Percentiles rank a stretch among this genome's conserved stretches.
Conservation (phyloP, 1,140 invertebrate species). For the Chironomus tepperi region DNA sequence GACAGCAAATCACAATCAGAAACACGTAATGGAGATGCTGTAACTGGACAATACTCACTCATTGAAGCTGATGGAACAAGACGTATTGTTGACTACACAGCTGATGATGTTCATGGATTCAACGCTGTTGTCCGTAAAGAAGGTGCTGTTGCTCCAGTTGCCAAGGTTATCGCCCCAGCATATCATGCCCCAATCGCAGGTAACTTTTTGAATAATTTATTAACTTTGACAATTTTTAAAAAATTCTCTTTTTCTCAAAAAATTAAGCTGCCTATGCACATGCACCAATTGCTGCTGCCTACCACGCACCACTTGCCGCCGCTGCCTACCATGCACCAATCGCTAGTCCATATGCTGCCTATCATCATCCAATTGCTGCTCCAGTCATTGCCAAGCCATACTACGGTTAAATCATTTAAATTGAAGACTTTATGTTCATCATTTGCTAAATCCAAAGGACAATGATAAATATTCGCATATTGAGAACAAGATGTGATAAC, state of each 20-base stretch:
- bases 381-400: background rate
- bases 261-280: no score
- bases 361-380: background rate
- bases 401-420: background rate
- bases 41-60: slow-evolving; percentile 47
- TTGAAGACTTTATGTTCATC: background rate
- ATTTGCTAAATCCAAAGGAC: background rate
- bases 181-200: background rate
- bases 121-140: slow-evolving; percentile 50
- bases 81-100: slow-evolving; percentile 48
- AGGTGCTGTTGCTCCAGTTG: slow-evolving; percentile 39
- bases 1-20: slow-evolving; percentile 49
- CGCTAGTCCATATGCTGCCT: background rate
- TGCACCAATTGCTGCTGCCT: background rate
- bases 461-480: background rate
- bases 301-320: slow-evolving; percentile 32
- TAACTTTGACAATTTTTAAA: no score
- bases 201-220: no score
- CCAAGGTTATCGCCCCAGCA: background rate
- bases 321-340: slow-evolving; percentile 33
- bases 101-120: slow-evolving; percentile 47
- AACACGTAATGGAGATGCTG: slow-evolving; percentile 47
- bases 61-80: slow-evolving; percentile 48
- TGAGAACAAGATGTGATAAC: background rate
- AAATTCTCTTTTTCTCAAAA: no score